Conservation (phyloP, 2,888 invertebrate genomes). For the Dolomedes plantarius region DNA sequence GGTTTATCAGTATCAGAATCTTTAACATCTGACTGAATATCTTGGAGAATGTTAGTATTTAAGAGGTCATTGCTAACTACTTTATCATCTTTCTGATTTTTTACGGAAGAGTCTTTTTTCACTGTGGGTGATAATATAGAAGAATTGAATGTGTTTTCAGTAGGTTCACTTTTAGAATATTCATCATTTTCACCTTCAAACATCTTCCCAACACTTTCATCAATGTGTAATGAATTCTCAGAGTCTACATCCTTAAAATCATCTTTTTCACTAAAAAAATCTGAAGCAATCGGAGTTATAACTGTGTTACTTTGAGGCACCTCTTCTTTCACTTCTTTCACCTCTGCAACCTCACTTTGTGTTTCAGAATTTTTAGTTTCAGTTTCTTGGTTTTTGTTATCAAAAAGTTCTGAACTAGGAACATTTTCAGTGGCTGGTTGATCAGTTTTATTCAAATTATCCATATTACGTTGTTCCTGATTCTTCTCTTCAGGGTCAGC, state of each 20-base stretch:
- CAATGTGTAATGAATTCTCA: not conserved
- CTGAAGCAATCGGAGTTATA: too few species aligned
- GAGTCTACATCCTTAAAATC: not conserved
- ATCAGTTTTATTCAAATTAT: not conserved
- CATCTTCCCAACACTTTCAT: not conserved
- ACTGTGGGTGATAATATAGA: too few species aligned
- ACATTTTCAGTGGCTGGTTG: not conserved
- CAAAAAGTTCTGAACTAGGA: not conserved
- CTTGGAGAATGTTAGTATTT: not conserved
- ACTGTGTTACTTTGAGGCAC: too few species aligned
- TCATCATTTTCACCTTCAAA: not conserved
- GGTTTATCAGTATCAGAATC: not conserved
- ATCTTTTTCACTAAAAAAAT: not conserved
- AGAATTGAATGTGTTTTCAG: not conserved
- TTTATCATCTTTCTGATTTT: not conserved
- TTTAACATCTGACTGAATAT: not conserved
- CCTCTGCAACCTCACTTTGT: not conserved
- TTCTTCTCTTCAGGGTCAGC: not conserved
- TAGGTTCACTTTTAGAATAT: not conserved
- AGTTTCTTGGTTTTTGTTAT: not conserved
- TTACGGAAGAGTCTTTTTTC: not conserved
- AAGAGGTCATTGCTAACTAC: not conserved
- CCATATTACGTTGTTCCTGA: not conserved
- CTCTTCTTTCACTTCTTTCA: not conserved
- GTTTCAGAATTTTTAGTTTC: too few species aligned